phyloP scores from a whole-genome alignment of 1,140 invertebrate species.

The Aphidius ervi region DNA sequence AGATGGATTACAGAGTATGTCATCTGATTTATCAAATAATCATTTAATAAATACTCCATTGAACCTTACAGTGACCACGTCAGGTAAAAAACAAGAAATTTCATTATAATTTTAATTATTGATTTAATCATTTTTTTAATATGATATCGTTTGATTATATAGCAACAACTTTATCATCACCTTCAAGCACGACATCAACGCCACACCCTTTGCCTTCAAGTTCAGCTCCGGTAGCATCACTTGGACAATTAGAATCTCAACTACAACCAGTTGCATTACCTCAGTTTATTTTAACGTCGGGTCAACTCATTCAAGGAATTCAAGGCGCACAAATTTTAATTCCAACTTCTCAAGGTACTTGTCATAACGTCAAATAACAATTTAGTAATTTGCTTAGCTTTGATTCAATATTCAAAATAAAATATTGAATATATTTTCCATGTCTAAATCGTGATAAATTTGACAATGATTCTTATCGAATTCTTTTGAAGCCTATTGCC shows the following conservation, averaged over 20 bases:
- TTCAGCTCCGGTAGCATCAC: slow-evolving; percentile 50
- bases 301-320: slow-evolving; percentile 85
- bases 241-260: slow-evolving; percentile 57
- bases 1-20: slow-evolving; percentile 68
- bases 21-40: slow-evolving; percentile 60
- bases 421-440: too few species aligned
- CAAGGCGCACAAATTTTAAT: slow-evolving; percentile 90
- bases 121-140: background rate
- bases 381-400: too few species aligned
- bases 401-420: too few species aligned
- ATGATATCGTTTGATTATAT: slow-evolving; percentile 23
- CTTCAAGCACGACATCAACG: slow-evolving; percentile 49
- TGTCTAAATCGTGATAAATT: background rate
- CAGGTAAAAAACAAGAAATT: slow-evolving; percentile 48
- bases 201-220: slow-evolving; percentile 48
- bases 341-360: slow-evolving; percentile 85
- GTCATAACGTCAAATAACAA: too few species aligned
- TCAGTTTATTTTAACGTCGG: slow-evolving; percentile 85
- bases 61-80: slow-evolving; percentile 72
- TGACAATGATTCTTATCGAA: background rate
- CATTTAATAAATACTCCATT: slow-evolving; percentile 72
- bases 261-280: slow-evolving; percentile 75
- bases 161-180: slow-evolving; percentile 50
- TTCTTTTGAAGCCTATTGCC: background rate
- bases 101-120: background rate